Evolutionary conservation across 1,140 invertebrate genomes (phyloP), one percentile per base, ranked within the genome.

Genomic region (Scaptomyza hsui): DNA sequence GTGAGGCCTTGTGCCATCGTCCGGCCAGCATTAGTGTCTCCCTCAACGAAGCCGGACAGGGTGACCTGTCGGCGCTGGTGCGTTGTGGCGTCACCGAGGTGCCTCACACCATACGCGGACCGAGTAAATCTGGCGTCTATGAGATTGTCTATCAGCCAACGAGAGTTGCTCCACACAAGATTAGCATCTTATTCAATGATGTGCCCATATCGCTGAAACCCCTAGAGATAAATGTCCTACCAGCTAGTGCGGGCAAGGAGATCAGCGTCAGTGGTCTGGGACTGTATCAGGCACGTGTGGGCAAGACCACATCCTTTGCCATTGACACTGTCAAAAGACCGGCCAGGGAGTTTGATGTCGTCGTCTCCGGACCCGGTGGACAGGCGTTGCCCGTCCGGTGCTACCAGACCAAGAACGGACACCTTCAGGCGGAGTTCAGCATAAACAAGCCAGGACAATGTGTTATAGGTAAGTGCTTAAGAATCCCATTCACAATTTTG

Each of bases 381-480:
- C 95, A 96, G 72, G 97, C 97, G 0, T 94, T 99, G 18, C 97
- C 98, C 0, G 97, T 99, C 1, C 93, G 96, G 55, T 99, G 98
- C 92, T 99, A 98, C 91, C 97, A 98, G 91, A 98, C 98, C 69
- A 97, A 98, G 91, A 97, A 98, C 78, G 97, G 97, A 9, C 96
- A 97, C 89, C 92, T 99, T 41, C 94, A 98, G 82, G 97, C 97
- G 0, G 97, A 99, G 92, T 99, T 97, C 88, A 97, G 96, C 7
- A 96, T 98, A 9, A 95, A 95, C 75, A 94, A 94, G 72, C 94
- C 95, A 9, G 94, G 94, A 24, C 93, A 94, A 48, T 94, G 94
- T 79, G 93, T 93, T 41, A 93, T 95, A 72, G 95, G 94, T 94
- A 70, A 91, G 88, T 81, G 0, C 0, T 12, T 4, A 5, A 4